These are phyloP conservation scores for Prionailurus viverrinus DNA, from an alignment of 2,113 vertebrate species.

Conservation along the genomic window DNA sequence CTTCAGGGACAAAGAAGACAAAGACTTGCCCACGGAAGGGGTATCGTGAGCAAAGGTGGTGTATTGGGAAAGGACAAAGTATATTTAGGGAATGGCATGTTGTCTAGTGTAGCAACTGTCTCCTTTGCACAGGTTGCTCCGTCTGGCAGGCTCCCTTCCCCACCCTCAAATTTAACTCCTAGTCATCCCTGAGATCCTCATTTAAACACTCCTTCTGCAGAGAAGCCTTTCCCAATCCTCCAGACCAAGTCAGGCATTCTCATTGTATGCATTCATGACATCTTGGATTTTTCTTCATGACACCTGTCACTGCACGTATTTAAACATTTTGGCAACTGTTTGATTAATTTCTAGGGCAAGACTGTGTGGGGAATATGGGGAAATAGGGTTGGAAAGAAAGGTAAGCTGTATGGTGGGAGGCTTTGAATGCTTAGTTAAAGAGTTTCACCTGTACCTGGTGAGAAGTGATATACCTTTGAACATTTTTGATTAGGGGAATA, in stretches of 20 bases:
- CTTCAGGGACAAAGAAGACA: neutral
- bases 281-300: neutral
- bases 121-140: neutral
- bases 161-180: neutral
- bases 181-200: neutral
- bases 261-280: neutral
- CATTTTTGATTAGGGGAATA: neutral
- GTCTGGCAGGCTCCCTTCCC: neutral
- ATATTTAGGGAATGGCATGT: neutral
- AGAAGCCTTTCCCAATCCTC: neutral
- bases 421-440: neutral
- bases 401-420: neutral
- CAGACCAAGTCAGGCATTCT: neutral
- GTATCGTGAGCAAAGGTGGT: neutral
- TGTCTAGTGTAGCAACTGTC: neutral
- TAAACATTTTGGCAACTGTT: slow-evolving; percentile 50
- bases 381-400: neutral
- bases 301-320: neutral
- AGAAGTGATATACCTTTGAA: neutral
- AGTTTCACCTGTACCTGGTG: neutral
- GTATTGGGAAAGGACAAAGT: neutral
- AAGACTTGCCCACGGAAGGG: neutral
- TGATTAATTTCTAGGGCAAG: slow-evolving; percentile 15
- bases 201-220: neutral
- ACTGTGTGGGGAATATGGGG: neutral